phyloP scores from a whole-genome alignment of 2,113 vertebrate species.

The Brachypodius melanocephalos region DNA sequence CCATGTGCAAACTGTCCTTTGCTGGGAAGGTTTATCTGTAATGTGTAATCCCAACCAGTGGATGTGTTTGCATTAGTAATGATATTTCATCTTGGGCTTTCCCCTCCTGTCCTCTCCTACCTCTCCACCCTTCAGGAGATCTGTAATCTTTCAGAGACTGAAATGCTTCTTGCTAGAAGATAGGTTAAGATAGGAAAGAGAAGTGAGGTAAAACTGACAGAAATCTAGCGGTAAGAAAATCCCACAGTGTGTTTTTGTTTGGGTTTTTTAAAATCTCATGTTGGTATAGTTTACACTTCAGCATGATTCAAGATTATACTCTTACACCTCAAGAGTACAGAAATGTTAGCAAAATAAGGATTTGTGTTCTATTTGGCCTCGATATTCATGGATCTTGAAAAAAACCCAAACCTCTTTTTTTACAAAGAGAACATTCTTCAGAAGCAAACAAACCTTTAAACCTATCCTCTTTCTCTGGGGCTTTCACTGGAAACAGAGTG shows the following conservation, averaged over 20 bases:
- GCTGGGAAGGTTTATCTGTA: background rate
- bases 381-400: background rate
- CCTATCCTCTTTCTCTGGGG: background rate
- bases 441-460: background rate
- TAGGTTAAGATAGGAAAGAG: background rate
- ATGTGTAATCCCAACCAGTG: background rate
- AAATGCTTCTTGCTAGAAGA: background rate
- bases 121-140: background rate
- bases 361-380: background rate
- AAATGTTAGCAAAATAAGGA: background rate
- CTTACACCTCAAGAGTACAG: background rate
- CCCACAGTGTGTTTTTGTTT: background rate
- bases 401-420: background rate
- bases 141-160: background rate
- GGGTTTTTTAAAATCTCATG: background rate
- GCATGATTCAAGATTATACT: background rate
- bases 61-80: background rate
- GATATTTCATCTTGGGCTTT: background rate
- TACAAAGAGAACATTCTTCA: background rate
- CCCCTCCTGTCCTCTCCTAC: background rate
- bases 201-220: background rate
- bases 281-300: background rate
- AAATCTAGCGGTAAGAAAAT: background rate
- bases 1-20: background rate
- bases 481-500: background rate